Base-by-base conservation (phyloP, 2,797 vertebrate species). In the Aphelocoma californica region DNA sequence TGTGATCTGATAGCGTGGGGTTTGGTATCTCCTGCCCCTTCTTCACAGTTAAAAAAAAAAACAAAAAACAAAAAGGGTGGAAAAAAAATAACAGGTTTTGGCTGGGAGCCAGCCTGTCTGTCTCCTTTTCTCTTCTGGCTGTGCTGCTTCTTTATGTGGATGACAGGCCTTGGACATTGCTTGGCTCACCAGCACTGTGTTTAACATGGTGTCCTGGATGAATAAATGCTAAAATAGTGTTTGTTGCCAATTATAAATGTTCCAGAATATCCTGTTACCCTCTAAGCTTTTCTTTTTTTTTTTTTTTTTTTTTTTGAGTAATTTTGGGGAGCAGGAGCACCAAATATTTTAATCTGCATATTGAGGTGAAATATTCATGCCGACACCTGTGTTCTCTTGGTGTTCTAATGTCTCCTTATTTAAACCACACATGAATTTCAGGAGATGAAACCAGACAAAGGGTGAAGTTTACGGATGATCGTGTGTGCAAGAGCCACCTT, bases 401-500 rank as follows among this genome's bases (percentile, higher is more conserved):
- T 73, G 32, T 94, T 93, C 96, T 95, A 97, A 97, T 96, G 95
- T 77, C 89, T 97, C 97, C 85, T 96, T 97, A 96, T 98, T 98
- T 98, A 97, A 97, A 97, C 92, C 91, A 96, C 96, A 96, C 95
- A 93, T 98, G 95, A 98, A 97, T 99, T 99, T 97, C 99, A 99
- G 99, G 99, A 86, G 99, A 99, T 96, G 99, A 99, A 98, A 99
- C 99, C 94, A 98, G 99, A 83, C 99, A 99, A 98, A 98, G 99
- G 98, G 99, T 99, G 97, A 99, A 99, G 98, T 99, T 99, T 96
- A 98, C 98, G 61, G 99, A 99, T 31, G 99, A 99, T 78, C 98
- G 99, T 40, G 99, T 99, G 97, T 99, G 99, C 99, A 99, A 99
- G 98, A 99, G 99, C 97, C 99, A 99, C 96, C 99, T 99, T 32